These are phyloP conservation scores for Poecilus cupreus DNA, from an alignment of 2,888 invertebrate species.

Conservation along the genomic window DNA sequence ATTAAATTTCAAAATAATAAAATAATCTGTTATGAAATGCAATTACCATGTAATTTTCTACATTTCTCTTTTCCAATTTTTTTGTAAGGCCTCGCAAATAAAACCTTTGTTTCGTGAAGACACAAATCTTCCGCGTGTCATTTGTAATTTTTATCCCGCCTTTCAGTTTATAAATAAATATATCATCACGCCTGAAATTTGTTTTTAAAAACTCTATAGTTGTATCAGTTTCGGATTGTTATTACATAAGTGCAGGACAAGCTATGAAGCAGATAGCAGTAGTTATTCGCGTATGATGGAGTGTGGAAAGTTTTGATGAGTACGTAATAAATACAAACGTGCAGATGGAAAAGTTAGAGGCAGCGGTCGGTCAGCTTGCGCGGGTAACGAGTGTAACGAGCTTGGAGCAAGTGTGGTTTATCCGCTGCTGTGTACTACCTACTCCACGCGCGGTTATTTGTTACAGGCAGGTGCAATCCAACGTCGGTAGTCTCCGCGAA, in stretches of 20 bases:
- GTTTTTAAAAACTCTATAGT: no score
- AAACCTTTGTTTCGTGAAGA: conserved; percentile 30
- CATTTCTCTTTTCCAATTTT: conserved; percentile 46
- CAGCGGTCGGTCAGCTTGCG: background rate
- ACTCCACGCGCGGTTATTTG: conserved; percentile 15
- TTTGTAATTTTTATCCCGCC: conserved; percentile 12
- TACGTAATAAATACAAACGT: background rate
- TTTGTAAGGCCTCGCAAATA: conserved; percentile 30
- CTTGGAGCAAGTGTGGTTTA: background rate
- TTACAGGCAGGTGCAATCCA: conserved; percentile 21
- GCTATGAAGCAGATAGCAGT: background rate
- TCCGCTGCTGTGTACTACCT: background rate
- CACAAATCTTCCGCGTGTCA: conserved; percentile 33
- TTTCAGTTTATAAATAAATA: background rate
- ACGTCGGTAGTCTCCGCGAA: background rate
- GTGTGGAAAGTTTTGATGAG: conserved; percentile 30
- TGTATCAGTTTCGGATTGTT: background rate
- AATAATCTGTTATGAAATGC: conserved; percentile 63
- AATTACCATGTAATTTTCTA: conserved; percentile 58
- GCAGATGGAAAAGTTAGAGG: conserved; percentile 8
- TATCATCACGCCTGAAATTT: no score
- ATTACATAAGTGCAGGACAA: background rate
- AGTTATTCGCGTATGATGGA: background rate
- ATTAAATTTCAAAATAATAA: conserved; percentile 65
- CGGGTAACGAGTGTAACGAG: conserved; percentile 8